Percentiles rank a stretch among this genome's conserved stretches.
Conservation (phyloP, 1,140 invertebrate genomes). For the Leguminivora glycinivorella region DNA sequence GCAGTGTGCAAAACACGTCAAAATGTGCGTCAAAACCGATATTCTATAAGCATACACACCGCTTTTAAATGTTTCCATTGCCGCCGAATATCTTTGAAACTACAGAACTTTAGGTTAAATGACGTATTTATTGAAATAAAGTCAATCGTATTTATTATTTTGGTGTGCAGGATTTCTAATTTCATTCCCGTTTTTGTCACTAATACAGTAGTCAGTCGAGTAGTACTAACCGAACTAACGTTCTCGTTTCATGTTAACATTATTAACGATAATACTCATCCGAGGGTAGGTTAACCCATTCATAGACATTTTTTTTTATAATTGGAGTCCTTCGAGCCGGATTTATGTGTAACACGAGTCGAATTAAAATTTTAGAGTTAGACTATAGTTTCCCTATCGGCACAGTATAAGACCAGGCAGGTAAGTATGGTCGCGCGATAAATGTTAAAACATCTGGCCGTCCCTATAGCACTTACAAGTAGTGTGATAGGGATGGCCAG, state of each 20-base stretch:
- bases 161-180: slow-evolving; percentile 31
- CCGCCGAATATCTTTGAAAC: neutral
- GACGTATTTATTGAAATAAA: neutral
- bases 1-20: neutral
- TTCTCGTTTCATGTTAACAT: slow-evolving; percentile 46
- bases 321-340: neutral
- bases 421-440: too few species aligned
- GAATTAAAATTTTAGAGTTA: slow-evolving; percentile 16
- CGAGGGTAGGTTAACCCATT: slow-evolving; percentile 33
- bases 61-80: slow-evolving; percentile 13
- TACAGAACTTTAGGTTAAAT: neutral
- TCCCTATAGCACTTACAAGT: too few species aligned
- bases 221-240: slow-evolving; percentile 49
- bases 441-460: too few species aligned
- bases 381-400: slow-evolving; percentile 19
- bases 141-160: slow-evolving; percentile 29
- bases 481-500: too few species aligned
- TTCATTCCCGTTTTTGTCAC: slow-evolving; percentile 34
- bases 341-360: slow-evolving; percentile 8
- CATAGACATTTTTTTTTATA: neutral
- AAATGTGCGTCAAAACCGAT: slow-evolving; percentile 26
- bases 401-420: too few species aligned
- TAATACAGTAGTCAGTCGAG: slow-evolving; percentile 39
- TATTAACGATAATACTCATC: slow-evolving; percentile 28
- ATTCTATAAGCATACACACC: slow-evolving; percentile 3